These are phyloP conservation scores for Galerucella pusilla DNA, from an alignment of 2,888 invertebrate genomes.

Conservation along the genomic window DNA sequence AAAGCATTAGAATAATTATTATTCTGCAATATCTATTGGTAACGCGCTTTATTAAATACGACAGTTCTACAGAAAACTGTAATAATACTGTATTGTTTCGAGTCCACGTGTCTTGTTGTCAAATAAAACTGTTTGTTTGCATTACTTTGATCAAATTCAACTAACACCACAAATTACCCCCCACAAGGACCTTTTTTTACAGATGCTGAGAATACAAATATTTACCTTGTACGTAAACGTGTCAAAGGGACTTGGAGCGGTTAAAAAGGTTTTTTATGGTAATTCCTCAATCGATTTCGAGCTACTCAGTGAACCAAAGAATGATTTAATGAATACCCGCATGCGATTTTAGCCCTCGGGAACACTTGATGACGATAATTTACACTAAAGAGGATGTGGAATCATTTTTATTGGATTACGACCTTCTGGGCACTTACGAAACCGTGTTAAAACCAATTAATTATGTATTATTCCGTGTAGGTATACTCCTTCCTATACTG, in stretches of 20 bases:
- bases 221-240: slow-evolving; percentile 1
- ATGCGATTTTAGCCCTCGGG: slow-evolving; percentile 15
- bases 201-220: background rate
- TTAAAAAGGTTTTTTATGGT: slow-evolving; percentile 13
- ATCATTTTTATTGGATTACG: slow-evolving; percentile 17
- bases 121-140: no score
- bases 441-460: slow-evolving; percentile 1
- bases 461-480: background rate
- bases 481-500: background rate
- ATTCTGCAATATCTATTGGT: no score
- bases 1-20: no score
- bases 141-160: no score
- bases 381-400: slow-evolving; percentile 7
- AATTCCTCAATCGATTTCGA: slow-evolving; percentile 15
- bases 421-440: slow-evolving; percentile 8
- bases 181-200: background rate
- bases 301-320: slow-evolving; percentile 21
- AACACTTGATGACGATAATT: slow-evolving; percentile 24
- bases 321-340: slow-evolving; percentile 21
- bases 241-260: slow-evolving; percentile 3
- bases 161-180: no score
- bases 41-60: no score
- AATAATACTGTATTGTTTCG: no score
- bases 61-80: no score
- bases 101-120: no score